These are phyloP conservation scores for Bellardia pandia DNA, from an alignment of 2,888 invertebrate genomes.

Conservation along the genomic window DNA sequence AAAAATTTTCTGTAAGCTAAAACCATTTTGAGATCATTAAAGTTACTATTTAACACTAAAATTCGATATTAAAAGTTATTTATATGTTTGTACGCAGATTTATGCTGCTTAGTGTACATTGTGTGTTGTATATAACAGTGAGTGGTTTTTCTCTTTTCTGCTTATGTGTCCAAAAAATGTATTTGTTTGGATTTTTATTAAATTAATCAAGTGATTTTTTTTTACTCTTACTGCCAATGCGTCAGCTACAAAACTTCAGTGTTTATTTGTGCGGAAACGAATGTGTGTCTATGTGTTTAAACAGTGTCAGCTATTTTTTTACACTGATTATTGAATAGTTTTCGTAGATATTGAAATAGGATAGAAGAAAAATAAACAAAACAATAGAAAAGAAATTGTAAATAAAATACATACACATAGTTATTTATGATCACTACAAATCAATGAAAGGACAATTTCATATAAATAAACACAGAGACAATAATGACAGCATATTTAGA, in stretches of 20 bases:
- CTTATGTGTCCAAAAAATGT: conserved; percentile 29
- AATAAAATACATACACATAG: conserved; percentile 5
- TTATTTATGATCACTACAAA: conserved; percentile 58
- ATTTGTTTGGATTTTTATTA: conserved; percentile 39
- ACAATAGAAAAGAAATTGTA: conserved; percentile 10
- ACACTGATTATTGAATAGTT: conserved; percentile 52
- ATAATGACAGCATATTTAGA: neutral
- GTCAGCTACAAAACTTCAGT: conserved; percentile 31
- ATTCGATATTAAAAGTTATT: too few relatives aligned
- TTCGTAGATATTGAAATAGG: conserved; percentile 13
- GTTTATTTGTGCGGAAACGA: conserved; percentile 55
- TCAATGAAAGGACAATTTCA: conserved; percentile 23
- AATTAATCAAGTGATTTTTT: conserved; percentile 66
- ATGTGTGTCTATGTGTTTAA: conserved; percentile 5
- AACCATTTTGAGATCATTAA: too few relatives aligned
- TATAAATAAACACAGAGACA: conserved; percentile 6
- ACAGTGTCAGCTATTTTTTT: conserved; percentile 56
- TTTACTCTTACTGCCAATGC: conserved; percentile 31
- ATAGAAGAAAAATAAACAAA: conserved; percentile 26
- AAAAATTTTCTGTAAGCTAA: too few relatives aligned
- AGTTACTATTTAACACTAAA: too few relatives aligned
- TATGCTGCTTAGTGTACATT: too few relatives aligned
- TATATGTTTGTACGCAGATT: too few relatives aligned
- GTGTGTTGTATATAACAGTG: neutral
- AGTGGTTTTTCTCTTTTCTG: conserved; percentile 11